Evolutionary conservation across 2,888 invertebrate species (phyloP).

Genomic region (Sinelater perroti): DNA sequence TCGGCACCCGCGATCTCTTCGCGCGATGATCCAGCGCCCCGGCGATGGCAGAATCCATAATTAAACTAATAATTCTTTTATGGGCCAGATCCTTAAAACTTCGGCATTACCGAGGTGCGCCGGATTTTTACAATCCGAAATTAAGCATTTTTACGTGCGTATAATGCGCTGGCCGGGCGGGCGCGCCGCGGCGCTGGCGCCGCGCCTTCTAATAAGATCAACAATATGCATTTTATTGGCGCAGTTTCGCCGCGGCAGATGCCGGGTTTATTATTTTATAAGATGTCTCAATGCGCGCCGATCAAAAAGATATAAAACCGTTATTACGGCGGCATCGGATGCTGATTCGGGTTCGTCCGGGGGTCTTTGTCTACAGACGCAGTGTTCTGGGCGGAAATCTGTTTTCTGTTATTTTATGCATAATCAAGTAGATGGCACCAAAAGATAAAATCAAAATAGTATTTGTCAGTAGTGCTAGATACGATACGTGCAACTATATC

Average conservation of each 20-base stretch:
- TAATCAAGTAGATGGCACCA: no score
- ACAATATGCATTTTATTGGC: constrained; percentile 42
- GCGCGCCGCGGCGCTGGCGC: neutral
- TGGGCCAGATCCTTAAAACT: constrained; percentile 33
- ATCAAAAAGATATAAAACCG: constrained; percentile 38
- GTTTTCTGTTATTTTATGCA: no score
- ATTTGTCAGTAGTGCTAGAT: no score
- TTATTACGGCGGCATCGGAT: constrained; percentile 32
- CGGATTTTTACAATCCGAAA: constrained; percentile 31
- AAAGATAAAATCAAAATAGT: no score
- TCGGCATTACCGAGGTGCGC: constrained; percentile 28
- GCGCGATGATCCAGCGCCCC: no score
- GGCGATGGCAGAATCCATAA: constrained; percentile 34
- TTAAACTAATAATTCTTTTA: constrained; percentile 35
- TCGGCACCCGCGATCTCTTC: no score
- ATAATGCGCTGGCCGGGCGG: constrained; percentile 8
- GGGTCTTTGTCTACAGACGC: constrained; percentile 4
- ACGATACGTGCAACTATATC: no score
- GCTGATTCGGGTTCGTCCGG: constrained; percentile 13
- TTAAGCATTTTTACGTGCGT: constrained; percentile 29
- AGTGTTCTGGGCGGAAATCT: no score
- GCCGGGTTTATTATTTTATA: constrained; percentile 44
- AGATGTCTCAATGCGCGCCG: constrained; percentile 34
- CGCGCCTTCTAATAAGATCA: constrained; percentile 35
- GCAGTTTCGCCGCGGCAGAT: constrained; percentile 41